Evolutionary conservation across 1,140 invertebrate genomes (phyloP).

Genomic region (Lepidurus apus): DNA sequence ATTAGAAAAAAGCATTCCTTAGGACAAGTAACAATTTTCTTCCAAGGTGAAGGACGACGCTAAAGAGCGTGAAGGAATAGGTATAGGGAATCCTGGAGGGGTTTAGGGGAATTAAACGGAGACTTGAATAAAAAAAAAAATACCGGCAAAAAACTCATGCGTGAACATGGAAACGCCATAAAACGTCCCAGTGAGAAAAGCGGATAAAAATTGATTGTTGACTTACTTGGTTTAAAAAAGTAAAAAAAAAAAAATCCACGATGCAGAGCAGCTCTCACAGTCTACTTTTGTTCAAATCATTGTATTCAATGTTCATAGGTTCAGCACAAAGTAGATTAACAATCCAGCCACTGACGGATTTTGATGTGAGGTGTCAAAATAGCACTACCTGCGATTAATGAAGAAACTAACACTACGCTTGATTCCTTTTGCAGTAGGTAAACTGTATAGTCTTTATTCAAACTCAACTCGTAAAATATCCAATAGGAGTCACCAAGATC

Average conservation of each 20-base stretch:
- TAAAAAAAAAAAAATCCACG: not conserved
- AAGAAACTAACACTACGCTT: too few relatives aligned
- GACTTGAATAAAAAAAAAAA: not conserved
- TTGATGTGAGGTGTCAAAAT: not conserved
- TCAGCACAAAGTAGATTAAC: not conserved
- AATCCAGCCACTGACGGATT: not conserved
- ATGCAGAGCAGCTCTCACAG: not conserved
- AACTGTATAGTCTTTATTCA: too few relatives aligned
- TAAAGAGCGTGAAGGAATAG: not conserved
- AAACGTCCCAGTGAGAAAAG: not conserved
- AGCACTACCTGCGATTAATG: not conserved
- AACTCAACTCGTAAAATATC: too few relatives aligned
- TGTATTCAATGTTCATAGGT: not conserved
- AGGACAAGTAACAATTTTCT: not conserved
- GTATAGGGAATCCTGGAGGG: not conserved
- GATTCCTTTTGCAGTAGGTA: too few relatives aligned
- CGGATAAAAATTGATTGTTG: not conserved
- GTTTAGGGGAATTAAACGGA: not conserved
- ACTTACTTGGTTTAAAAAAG: not conserved
- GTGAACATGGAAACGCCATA: not conserved
- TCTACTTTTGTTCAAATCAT: not conserved
- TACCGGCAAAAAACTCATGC: slow-evolving; percentile 17
- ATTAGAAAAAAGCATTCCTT: not conserved
- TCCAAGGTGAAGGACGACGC: not conserved
- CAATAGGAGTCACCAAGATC: too few relatives aligned